phyloP scores from a whole-genome alignment of 2,888 invertebrate genomes.

The Leptura quadrifasciata region DNA sequence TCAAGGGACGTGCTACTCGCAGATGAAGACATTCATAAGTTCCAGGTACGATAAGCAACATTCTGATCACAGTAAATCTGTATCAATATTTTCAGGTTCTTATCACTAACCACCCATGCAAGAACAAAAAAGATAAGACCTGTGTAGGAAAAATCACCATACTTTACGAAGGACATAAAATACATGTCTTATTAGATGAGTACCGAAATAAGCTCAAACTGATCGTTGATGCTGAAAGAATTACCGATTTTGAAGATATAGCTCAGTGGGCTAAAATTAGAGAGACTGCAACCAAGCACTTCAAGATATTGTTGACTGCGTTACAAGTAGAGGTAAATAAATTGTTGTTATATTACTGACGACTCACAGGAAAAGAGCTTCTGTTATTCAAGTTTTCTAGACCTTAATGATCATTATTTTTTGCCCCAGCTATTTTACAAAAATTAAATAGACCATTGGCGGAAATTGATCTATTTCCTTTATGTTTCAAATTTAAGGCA shows the following conservation, averaged over 20 bases:
- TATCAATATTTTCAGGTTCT: conserved; percentile 75
- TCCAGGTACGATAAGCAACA: conserved; percentile 71
- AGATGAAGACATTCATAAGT: conserved; percentile 74
- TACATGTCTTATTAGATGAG: conserved; percentile 66
- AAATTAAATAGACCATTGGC: too few species aligned
- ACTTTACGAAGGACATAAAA: conserved; percentile 79
- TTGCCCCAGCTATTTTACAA: too few species aligned
- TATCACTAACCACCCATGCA: conserved; percentile 83
- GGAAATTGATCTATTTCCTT: too few species aligned
- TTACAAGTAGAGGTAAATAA: conserved; percentile 82
- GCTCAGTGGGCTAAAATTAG: conserved; percentile 79
- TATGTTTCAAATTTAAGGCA: too few species aligned
- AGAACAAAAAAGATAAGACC: conserved; percentile 75
- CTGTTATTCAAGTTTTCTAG: too few species aligned
- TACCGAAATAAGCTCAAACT: conserved; percentile 68
- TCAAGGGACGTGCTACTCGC: conserved; percentile 78
- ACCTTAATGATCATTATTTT: too few species aligned
- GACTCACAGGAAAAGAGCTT: too few species aligned
- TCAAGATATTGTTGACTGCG: conserved; percentile 80
- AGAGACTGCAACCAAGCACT: conserved; percentile 78
- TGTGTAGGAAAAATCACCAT: conserved; percentile 84
- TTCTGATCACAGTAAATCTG: background rate
- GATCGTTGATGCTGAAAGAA: conserved; percentile 73
- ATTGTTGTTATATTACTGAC: conserved; percentile 4
- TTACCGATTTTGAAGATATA: conserved; percentile 70